Evolutionary conservation across 2,888 invertebrate genomes (phyloP), one percentile per base, ranked within the genome.

Genomic region (Plagodis pulveraria): DNA sequence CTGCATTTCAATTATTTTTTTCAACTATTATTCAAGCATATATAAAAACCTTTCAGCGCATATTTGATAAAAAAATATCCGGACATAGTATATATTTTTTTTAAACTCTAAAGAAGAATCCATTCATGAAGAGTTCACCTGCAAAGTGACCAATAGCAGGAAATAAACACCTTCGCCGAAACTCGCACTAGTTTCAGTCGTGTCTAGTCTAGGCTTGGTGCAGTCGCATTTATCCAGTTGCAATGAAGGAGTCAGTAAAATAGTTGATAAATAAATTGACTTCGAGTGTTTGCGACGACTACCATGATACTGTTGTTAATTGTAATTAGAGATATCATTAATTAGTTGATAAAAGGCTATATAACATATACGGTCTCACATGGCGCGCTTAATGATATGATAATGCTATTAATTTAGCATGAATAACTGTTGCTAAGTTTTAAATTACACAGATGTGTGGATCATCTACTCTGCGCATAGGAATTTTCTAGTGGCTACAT

Each of bases 301-400:
- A 41, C 6, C n/a, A 44, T 65, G 58, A 36, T 66, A 58, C 46
- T 46, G 47, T 22, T 34, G 40, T 40, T 38, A 47, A 51, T 59
- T 56, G 48, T 51, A 44, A 49, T 56, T 40, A 5, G 44, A 48
- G 60, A 60, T 51, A 59, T 47, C 9, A 40, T 44, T 51, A 56
- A 56, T 60, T 34, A 59, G 35, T 40, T 35, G 55, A 56, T 60
- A 56, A 48, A 35, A 22, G 41, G 32, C 32, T 43, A 51, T 55
- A 40, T 35, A 38, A 7, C 4, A 22, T 22, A 22, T 4, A 22
- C 36, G 12, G 34, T 38, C 35, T 38, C 40, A 43, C 47, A 50
- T 51, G 42, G 22, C 41, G 36, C 33, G 52, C 49, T 35, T 61
- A 45, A 42, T 33, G 51, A 61, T 36, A 46, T 56, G 60, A 61